Evolutionary conservation across 2,797 vertebrate species (phyloP), one percentile per base, ranked within the genome.

Genomic region (Botia kubotai): DNA sequence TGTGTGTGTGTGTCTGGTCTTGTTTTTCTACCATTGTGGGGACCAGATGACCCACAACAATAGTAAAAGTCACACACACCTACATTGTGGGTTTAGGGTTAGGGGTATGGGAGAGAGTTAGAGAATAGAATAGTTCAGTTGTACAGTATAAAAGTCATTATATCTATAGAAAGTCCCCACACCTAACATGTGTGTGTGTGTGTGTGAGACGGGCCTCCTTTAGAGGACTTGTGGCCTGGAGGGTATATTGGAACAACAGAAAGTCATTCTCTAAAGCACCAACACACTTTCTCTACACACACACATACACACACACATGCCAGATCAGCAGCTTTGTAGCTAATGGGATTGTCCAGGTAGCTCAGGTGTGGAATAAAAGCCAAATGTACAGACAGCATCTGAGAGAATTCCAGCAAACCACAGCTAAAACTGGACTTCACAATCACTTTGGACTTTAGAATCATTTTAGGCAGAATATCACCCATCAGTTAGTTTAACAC

Each of bases 341-440:
- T 93, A 93, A 94, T 92, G 91, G 91, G 91, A 93, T 93, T 93
- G 92, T 90, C 92, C 92, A 90, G 91, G 89, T 87, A 89, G 90
- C 93, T 91, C 91, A n/a, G n/a, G n/a, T 88, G 52, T 74, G 58
- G 85, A 88, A 92, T 89, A 92, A 63, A 82, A 84, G 69, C 72
- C 48, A 81, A 83, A 79, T 53, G 81, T 78, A 26, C 58, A 82
- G 63, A 84, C 50, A 82, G 84, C 74, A 83, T 82, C 81, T 85
- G 39, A 66, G 81, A 75, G 12, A 70, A 77, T 83, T 85, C 53
- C 46, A 57, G 55, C 62, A 79, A 75, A 53, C 66, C 7, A 63
- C 77, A 75, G 48, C 72, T 43, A 66, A 62, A 58, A 65, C 60
- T 36, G 16, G 60, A 81, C 65, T 75, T 53, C 26, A 72, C 66